phyloP scores from a whole-genome alignment of 2,797 vertebrate species.

The Myotis planiceps region DNA sequence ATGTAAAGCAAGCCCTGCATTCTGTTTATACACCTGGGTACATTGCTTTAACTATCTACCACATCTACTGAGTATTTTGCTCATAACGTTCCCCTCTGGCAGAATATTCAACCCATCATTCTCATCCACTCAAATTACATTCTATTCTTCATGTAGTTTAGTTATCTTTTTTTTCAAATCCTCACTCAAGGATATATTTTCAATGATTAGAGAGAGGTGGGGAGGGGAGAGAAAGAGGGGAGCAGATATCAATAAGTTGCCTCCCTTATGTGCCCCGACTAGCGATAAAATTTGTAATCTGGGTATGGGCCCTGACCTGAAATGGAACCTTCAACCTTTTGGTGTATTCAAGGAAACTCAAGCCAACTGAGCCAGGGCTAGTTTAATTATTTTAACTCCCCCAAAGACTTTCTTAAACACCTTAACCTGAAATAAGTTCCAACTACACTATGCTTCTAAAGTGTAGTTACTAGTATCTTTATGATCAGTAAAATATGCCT shows the following conservation, averaged over 20 bases:
- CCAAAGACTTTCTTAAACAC: neutral
- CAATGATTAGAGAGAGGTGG: neutral
- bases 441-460: neutral
- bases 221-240: neutral
- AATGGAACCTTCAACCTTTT: neutral
- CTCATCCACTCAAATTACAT: neutral
- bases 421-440: neutral
- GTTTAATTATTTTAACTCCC: neutral
- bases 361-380: neutral
- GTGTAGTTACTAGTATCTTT: neutral
- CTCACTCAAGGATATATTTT: neutral
- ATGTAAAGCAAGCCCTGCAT: neutral
- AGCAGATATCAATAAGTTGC: neutral
- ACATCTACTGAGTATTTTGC: neutral
- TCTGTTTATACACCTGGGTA: neutral
- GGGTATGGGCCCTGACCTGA: neutral
- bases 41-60: neutral
- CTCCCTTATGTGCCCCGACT: neutral
- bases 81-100: neutral
- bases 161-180: neutral
- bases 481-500: neutral
- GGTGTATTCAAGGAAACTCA: neutral
- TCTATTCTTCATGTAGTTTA: neutral
- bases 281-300: neutral
- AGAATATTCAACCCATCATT: neutral